Percentiles rank a stretch among this genome's conserved stretches.
These are phyloP conservation scores for Xerus rutilus DNA, from an alignment of 2,797 vertebrate species.

Conservation along the genomic window DNA sequence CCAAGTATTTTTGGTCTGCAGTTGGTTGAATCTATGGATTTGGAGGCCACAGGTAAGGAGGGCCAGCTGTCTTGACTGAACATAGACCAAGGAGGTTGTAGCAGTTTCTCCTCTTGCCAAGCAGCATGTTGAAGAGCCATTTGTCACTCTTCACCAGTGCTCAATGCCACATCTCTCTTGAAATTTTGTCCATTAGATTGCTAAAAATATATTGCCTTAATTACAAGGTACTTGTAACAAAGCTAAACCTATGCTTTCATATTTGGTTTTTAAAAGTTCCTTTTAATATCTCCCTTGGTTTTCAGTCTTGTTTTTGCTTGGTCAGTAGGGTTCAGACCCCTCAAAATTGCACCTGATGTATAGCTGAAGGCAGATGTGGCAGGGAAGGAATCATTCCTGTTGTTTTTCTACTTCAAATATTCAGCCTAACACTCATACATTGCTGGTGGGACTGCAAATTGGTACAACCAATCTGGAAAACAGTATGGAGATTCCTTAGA, in stretches of 20 bases:
- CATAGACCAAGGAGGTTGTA: not conserved
- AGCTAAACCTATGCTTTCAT: not conserved
- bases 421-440: not conserved
- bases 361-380: not conserved
- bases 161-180: not conserved
- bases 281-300: not conserved
- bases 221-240: not conserved
- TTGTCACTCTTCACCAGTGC: not conserved
- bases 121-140: not conserved
- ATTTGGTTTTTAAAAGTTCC: not conserved
- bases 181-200: not conserved
- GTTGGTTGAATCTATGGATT: not conserved
- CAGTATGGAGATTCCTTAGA: too few relatives aligned
- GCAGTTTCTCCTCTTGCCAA: not conserved
- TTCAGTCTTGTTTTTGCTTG: not conserved
- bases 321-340: not conserved
- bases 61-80: not conserved
- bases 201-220: constrained; percentile 30
- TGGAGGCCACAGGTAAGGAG: not conserved
- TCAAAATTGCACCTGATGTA: not conserved
- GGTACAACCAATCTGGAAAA: too few relatives aligned
- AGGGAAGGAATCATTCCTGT: not conserved
- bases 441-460: too few relatives aligned
- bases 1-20: not conserved
- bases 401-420: not conserved